Evolutionary conservation across 2,888 invertebrate species (phyloP).

Genomic region (Troides oblongomaculatus): DNA sequence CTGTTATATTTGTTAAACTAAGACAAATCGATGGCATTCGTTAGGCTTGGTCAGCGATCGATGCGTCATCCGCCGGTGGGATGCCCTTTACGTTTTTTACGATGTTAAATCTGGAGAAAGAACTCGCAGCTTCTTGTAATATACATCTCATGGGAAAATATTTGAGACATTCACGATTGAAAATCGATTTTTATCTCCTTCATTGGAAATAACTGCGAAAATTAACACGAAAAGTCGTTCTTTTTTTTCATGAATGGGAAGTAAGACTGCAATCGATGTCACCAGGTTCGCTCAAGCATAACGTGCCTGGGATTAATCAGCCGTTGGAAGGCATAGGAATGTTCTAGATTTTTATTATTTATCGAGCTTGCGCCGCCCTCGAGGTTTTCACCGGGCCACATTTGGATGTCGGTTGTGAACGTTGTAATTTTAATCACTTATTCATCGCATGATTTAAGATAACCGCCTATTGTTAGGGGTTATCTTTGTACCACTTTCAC

Average conservation of each 20-base stretch:
- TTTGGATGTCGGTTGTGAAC: conserved; percentile 53
- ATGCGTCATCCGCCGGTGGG: conserved; percentile 82
- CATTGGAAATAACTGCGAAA: conserved; percentile 35
- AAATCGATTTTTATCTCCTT: conserved; percentile 14
- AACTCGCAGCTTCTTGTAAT: conserved; percentile 31
- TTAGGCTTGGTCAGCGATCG: conserved; percentile 81
- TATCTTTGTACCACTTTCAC: conserved; percentile 43
- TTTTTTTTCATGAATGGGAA: conserved; percentile 49
- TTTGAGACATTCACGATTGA: conserved; percentile 32
- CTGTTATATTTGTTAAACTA: conserved; percentile 44
- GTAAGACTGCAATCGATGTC: conserved; percentile 67
- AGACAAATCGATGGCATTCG: conserved; percentile 74
- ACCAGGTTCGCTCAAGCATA: conserved; percentile 68
- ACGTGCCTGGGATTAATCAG: conserved; percentile 50
- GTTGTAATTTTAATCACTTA: conserved; percentile 45
- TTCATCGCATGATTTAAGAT: conserved; percentile 50
- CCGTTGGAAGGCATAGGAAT: conserved; percentile 46
- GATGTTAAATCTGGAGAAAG: conserved; percentile 42
- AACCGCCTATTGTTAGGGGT: conserved; percentile 53
- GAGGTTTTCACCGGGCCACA: conserved; percentile 67
- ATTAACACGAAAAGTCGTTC: conserved; percentile 39
- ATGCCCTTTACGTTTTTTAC: conserved; percentile 72
- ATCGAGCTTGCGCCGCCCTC: conserved; percentile 43
- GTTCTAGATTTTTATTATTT: conserved; percentile 47
- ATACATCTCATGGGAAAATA: conserved; percentile 33